Base-by-base conservation (phyloP, 2,113 vertebrate species). In the Hippocampus mohnikei region DNA sequence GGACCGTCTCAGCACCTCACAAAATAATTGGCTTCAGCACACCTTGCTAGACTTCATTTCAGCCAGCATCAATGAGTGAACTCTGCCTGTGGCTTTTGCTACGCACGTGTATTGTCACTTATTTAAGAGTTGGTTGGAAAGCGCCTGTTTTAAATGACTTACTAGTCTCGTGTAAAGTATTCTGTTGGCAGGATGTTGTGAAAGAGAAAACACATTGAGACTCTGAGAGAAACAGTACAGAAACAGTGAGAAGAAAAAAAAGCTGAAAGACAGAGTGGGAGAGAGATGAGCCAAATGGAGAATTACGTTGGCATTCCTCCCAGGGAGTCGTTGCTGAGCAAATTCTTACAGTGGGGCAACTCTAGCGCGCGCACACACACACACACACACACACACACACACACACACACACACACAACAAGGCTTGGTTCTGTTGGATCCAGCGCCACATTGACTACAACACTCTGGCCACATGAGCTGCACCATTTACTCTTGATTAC, bases 221-320 rank as follows among this genome's bases (percentile, higher is more conserved):
- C 56, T 56, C 5, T 48, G 66, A 70, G 46, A 78, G 15, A 21
- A 16, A 66, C 41, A 69, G 20, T 25, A 21, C 53, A 68, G n/a
- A n/a, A n/a, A 76, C 27, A 65, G 21, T 29, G 37, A 64, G 23
- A 55, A 40, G 41, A 55, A 73, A 56, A 72, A 72, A 53, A 50
- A 50, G 61, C 55, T 40, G 72, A 66, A 42, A 81, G 65, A 66
- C 50, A 23, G 67, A 70, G 64, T 23, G 75, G 37, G 37, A 77
- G 68, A 68, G 3, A 59, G 10, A 59, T 23, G 65, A 75, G 70
- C 62, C 66, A 74, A 80, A 77, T 61, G 29, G 37, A 73, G 73
- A 77, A 87, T 87, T 84, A 84, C 56, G 27, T 29, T 84, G 82
- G 73, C 82, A 72, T 83, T 65, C 73, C 71, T 83, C 82, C 70